Conservation (phyloP, 2,888 invertebrate species). For the Tubulanus polymorphus region DNA sequence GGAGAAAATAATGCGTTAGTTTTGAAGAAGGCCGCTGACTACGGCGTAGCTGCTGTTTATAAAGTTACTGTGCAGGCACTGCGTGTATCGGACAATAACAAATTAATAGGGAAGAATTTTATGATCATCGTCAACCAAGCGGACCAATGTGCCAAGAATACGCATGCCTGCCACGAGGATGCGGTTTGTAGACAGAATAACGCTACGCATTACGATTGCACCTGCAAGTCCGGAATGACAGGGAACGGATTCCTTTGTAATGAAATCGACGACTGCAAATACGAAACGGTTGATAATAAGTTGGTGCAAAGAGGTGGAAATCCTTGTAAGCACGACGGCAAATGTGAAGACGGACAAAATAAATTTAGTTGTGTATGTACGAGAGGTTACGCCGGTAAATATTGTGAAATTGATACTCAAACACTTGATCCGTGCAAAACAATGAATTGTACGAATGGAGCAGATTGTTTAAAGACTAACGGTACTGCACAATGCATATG, state of each 20-base stretch:
- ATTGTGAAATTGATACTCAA: slow-evolving; percentile 23
- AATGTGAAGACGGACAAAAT: slow-evolving; percentile 24
- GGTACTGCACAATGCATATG: slow-evolving; percentile 21
- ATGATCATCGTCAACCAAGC: slow-evolving; percentile 20
- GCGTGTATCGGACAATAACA: slow-evolving; percentile 21
- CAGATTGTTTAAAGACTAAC: slow-evolving; percentile 17
- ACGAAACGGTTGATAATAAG: neutral
- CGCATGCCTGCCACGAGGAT: slow-evolving; percentile 21
- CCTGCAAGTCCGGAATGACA: slow-evolving; percentile 24
- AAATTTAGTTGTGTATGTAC: slow-evolving; percentile 24
- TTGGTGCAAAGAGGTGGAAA: too few relatives aligned
- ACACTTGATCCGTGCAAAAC: slow-evolving; percentile 16
- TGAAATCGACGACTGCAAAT: slow-evolving; percentile 23
- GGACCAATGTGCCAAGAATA: slow-evolving; percentile 17
- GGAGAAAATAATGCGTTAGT: slow-evolving; percentile 21
- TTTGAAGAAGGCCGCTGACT: slow-evolving; percentile 16
- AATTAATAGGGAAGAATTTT: slow-evolving; percentile 18
- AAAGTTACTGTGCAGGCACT: slow-evolving; percentile 22
- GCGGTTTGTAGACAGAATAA: slow-evolving; percentile 22
- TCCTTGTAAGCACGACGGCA: slow-evolving; percentile 22
- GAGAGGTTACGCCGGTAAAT: slow-evolving; percentile 20
- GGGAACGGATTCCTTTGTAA: slow-evolving; percentile 23
- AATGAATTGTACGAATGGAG: slow-evolving; percentile 23
- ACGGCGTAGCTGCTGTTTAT: slow-evolving; percentile 18
- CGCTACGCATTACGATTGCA: slow-evolving; percentile 19